Evolutionary conservation across 1,140 invertebrate genomes (phyloP), one percentile per base, ranked within the genome.

Genomic region (Subanguina moxae): DNA sequence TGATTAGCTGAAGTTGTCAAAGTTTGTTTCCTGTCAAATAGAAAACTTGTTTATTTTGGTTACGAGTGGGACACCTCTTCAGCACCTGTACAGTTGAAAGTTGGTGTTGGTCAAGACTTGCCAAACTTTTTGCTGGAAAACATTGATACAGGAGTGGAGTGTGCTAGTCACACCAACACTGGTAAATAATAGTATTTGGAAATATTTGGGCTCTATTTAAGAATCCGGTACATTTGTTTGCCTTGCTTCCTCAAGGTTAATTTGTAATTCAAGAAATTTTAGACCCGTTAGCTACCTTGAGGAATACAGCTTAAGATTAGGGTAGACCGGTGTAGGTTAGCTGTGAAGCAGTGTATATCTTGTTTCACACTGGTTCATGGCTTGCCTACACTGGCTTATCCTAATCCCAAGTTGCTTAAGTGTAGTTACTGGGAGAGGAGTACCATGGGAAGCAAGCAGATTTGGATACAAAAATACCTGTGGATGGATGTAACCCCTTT

Each of bases 111-210:
- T 13, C 43, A 65, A 23, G 74, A 76, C 59, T 59, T 76, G 46
- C 74, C 74, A 23, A 79, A 76, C 57, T 76, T 76, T 72, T 46
- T 42, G 27, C 56, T 76, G 19, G 70, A 75, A 21, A 30, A 74
- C 42, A 74, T 30, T 8, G 58, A 61, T 61, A 61, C 58, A n/a
- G 58, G 58, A 61, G 28, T 75, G 48, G 75, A 77, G 48, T 76
- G 74, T 38, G 73, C 74, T 15, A 77, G 75, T 64, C 69, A 75
- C 43, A 76, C 74, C 13, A 76, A 78, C 58, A 76, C 74, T 32
- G 74, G 74, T 75, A 52, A n/a, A n/a, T 67, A 28, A 42, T 21
- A 7, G 3, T 52, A 25, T 21, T 52, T 25, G 48, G n/a, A 3
- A 5, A 52, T 7, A 15, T 52, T 52, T 52, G 3, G n/a, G 3